phyloP scores from a whole-genome alignment of 2,113 vertebrate genomes.

The Pluvialis apricaria region DNA sequence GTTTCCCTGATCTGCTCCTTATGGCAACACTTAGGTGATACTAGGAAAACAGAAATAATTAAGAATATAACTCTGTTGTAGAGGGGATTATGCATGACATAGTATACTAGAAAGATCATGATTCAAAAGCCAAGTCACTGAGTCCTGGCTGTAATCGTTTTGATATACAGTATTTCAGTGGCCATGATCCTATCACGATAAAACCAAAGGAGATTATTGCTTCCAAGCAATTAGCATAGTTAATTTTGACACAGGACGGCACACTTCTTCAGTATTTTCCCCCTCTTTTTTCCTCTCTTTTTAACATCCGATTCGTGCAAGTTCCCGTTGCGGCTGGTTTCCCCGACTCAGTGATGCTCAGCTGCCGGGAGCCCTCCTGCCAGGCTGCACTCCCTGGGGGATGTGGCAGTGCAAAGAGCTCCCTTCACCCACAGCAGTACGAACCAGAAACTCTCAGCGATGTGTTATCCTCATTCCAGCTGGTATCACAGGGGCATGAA shows the following conservation, averaged over 20 bases:
- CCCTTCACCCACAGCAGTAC: neutral
- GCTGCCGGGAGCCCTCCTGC: neutral
- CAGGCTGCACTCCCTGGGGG: neutral
- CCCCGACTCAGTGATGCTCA: neutral
- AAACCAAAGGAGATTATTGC: neutral
- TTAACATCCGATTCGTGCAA: neutral
- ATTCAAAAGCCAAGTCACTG: neutral
- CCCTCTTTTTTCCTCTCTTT: neutral
- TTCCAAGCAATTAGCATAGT: constrained; percentile 6
- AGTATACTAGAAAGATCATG: neutral
- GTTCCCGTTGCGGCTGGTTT: neutral
- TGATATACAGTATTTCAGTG: neutral
- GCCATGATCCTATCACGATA: neutral
- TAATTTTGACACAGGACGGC: constrained; percentile 7
- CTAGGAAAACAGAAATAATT: constrained; percentile 41
- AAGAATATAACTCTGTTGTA: constrained; percentile 27
- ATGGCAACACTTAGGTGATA: neutral
- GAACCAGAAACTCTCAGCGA: neutral
- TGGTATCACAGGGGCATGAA: neutral
- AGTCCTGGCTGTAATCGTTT: neutral
- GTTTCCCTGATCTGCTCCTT: neutral
- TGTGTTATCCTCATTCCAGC: neutral
- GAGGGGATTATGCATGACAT: neutral
- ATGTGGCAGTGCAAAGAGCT: neutral
- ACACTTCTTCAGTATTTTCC: neutral